These are phyloP conservation scores for Brevipalpus yothersi DNA, from an alignment of 1,140 invertebrate species.

Conservation along the genomic window DNA sequence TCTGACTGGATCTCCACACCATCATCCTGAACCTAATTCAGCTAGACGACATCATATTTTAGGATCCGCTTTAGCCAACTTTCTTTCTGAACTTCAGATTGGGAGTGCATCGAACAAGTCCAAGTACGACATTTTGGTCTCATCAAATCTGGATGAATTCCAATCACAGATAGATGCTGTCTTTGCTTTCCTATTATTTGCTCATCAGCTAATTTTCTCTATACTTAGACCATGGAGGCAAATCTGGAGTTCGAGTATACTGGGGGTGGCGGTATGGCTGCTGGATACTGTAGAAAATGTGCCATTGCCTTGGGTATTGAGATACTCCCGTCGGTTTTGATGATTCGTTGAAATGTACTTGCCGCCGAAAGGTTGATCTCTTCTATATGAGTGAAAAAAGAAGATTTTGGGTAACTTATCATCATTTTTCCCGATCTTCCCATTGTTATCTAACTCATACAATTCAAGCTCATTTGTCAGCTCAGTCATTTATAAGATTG, in stretches of 20 bases:
- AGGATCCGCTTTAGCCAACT: slow-evolving; percentile 7
- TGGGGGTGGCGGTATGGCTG: slow-evolving; percentile 43
- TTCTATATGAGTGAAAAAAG: background rate
- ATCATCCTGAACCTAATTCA: background rate
- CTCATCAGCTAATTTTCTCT: background rate
- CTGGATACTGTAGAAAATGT: slow-evolving; percentile 57
- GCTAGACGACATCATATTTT: background rate
- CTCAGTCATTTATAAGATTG: too few relatives aligned
- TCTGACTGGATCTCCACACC: background rate
- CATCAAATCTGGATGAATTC: background rate
- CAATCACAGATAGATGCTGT: background rate
- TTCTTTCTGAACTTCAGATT: slow-evolving; percentile 7
- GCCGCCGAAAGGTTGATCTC: slow-evolving; percentile 58
- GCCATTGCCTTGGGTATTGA: slow-evolving; percentile 57
- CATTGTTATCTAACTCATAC: slow-evolving; percentile 74
- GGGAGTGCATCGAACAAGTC: background rate
- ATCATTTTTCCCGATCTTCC: slow-evolving; percentile 33
- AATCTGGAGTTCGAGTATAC: slow-evolving; percentile 60
- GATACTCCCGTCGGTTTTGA: slow-evolving; percentile 57
- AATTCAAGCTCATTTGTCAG: too few relatives aligned
- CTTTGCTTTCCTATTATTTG: background rate
- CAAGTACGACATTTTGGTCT: background rate
- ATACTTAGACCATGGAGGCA: slow-evolving; percentile 28
- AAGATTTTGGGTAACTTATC: background rate
- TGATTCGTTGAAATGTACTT: slow-evolving; percentile 80